A percentile compares a stretch with the other conserved stretches of the same genome.
phyloP scores from a whole-genome alignment of 1,140 invertebrate genomes.

The Drosophila seguyi region DNA sequence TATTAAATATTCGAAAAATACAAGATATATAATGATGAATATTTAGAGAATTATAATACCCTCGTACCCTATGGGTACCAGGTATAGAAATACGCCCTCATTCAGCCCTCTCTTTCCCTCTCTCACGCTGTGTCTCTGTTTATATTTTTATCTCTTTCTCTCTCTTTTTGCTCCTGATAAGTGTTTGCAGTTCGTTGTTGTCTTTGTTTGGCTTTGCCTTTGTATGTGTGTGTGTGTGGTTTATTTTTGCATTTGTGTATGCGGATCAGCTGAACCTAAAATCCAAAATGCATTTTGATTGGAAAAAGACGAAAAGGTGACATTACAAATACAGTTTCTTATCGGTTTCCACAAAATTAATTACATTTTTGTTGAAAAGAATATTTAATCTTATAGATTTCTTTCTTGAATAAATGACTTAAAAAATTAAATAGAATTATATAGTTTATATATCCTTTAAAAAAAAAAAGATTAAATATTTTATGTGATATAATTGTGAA shows the following conservation, averaged over 20 bases:
- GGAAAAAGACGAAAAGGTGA: conserved; percentile 9
- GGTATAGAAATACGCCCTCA: conserved; percentile 41
- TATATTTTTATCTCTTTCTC: conserved; percentile 22
- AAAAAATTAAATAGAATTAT: too few species aligned
- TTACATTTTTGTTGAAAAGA: not conserved
- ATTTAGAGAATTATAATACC: not conserved
- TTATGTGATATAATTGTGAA: too few species aligned
- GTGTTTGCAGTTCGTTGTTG: conserved; percentile 58
- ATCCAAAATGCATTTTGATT: conserved; percentile 15
- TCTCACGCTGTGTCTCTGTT: conserved; percentile 4
- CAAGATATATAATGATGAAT: too few species aligned
- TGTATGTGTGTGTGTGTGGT: conserved; percentile 22
- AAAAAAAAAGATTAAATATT: too few species aligned
- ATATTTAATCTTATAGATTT: too few species aligned
- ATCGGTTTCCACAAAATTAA: not conserved
- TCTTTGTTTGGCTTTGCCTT: conserved; percentile 23
- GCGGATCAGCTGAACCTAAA: conserved; percentile 32
- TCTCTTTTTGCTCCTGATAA: conserved; percentile 50
- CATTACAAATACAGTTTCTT: conserved; percentile 21
- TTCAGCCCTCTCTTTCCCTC: conserved; percentile 10
- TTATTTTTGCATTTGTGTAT: conserved; percentile 15
- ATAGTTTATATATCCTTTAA: too few species aligned
- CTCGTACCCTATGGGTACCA: not conserved
- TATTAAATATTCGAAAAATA: too few species aligned
- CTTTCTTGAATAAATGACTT: too few species aligned